Evolutionary conservation across 2,888 invertebrate genomes (phyloP).

Genomic region (Antheraea yamamai): DNA sequence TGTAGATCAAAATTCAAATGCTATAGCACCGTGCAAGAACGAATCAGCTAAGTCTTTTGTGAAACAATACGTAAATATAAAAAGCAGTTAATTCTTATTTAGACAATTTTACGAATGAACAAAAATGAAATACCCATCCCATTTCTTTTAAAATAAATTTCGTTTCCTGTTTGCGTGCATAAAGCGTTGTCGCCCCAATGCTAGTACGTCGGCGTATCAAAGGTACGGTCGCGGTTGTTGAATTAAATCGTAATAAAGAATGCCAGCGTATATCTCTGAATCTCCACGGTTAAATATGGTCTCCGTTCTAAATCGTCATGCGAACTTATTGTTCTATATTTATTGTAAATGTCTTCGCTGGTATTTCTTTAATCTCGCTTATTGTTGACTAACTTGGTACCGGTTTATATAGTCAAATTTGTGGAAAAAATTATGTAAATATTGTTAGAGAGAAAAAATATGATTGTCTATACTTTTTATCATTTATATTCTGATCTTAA

Average conservation of each 20-base stretch:
- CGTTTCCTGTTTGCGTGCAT: not conserved
- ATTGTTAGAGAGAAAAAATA: no score
- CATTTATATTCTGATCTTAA: no score
- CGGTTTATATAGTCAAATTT: no score
- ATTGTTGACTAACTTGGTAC: not conserved
- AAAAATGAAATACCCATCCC: not conserved
- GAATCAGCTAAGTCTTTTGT: not conserved
- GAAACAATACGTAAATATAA: not conserved
- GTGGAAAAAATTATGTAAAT: no score
- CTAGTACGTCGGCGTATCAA: slow-evolving; percentile 72
- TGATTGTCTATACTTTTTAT: no score
- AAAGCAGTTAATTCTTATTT: not conserved
- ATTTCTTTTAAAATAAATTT: not conserved
- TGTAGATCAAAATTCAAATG: not conserved
- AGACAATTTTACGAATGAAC: not conserved
- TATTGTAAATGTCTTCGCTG: not conserved
- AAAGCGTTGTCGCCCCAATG: slow-evolving; percentile 34
- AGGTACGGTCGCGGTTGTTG: slow-evolving; percentile 64
- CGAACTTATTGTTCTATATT: slow-evolving; percentile 13
- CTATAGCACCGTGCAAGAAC: not conserved
- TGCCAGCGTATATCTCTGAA: slow-evolving; percentile 57
- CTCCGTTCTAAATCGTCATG: slow-evolving; percentile 47
- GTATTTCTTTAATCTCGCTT: not conserved
- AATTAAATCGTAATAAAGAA: slow-evolving; percentile 79
- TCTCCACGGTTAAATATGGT: slow-evolving; percentile 59